Base-by-base conservation (phyloP, 2,113 vertebrate genomes). In the Tinamus guttatus region DNA sequence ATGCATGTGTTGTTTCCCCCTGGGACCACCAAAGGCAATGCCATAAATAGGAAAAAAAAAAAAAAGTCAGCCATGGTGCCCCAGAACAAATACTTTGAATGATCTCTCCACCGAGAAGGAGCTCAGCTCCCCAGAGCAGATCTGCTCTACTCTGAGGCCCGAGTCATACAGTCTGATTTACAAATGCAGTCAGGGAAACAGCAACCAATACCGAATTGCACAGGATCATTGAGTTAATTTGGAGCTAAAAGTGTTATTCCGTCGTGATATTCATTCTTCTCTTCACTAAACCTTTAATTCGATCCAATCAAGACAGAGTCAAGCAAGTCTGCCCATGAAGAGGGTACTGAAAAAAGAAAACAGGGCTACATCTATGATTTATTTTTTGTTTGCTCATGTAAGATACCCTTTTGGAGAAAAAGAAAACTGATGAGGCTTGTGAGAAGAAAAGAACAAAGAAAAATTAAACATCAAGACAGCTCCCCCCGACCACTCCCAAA, bases 1-100 rank as follows among this genome's bases (percentile, higher is more conserved):
- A 18, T 32, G 17, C 2, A 0, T 6, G 7, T 5, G 15, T 5
- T 5, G 0, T 5, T 71, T 24, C 36, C 25, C 58, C 13, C 49
- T 51, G 36, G 49, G 32, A 21, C 20, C 16, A 28, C 49, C 25
- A 32, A 36, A 64, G 34, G 40, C 58, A 36, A 4, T 6, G 19
- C 10, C 19, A 56, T 30, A 27, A 18, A 6, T 58, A 17, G 14
- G 17, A 32, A 41, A 49, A 20, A 30, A 49, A 22, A 49, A 49
- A 43, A 43, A 16, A 34, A n/a, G 18, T 40, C 25, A 21, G 47
- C 40, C 9, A 3, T 2, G 16, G 38, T 9, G 11, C 30, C 30
- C 36, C 47, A 21, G 73, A 64, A 54, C 21, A 52, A 14, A 47
- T 12, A 24, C 32, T 34, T 17, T 2, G 43, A 22, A 14, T 38